A percentile compares a stretch with the other conserved stretches of the same genome.
Evolutionary conservation across 2,888 invertebrate species (phyloP).

Genomic region (Linhomoeus sp.): DNA sequence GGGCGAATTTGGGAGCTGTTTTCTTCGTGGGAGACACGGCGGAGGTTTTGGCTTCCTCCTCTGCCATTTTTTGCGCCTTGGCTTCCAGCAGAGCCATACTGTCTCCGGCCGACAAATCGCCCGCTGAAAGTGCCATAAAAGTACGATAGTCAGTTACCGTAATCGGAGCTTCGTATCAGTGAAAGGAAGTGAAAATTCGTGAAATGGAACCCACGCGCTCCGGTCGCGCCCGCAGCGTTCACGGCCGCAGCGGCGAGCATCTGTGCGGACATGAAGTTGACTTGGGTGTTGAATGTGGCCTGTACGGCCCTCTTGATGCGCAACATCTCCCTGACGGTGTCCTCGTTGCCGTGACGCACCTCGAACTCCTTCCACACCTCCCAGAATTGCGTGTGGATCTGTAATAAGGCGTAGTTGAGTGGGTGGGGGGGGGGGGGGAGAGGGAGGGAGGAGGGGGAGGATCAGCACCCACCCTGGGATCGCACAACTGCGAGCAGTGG

Average conservation of each 20-base stretch:
- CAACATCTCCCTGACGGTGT: conserved; percentile 96
- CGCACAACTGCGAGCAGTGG: conserved; percentile 96
- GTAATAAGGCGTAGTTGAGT: too few species aligned
- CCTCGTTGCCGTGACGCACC: conserved; percentile 94
- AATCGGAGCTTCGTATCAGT: too few species aligned
- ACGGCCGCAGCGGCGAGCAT: conserved; percentile 51
- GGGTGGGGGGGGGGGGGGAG: too few species aligned
- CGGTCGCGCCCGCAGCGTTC: too few species aligned
- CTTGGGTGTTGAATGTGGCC: conserved; percentile 89
- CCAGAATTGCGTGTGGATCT: conserved; percentile 75
- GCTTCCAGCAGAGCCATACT: conserved; percentile 72
- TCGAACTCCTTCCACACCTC: conserved; percentile 99
- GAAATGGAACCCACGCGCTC: too few species aligned
- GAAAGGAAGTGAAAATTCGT: too few species aligned
- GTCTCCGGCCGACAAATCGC: conserved; percentile 55
- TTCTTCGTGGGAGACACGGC: too few species aligned
- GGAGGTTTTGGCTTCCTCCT: conserved; percentile 10
- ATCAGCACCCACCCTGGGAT: conserved; percentile 55
- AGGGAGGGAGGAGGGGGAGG: neutral
- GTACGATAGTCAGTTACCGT: too few species aligned
- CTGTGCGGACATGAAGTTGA: conserved; percentile 97
- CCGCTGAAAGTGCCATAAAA: conserved; percentile 33
- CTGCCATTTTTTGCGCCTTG: conserved; percentile 38
- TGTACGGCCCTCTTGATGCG: conserved; percentile 40
- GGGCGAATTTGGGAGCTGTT: too few species aligned